phyloP scores from a whole-genome alignment of 1,140 invertebrate genomes.

The Arion vulgaris region DNA sequence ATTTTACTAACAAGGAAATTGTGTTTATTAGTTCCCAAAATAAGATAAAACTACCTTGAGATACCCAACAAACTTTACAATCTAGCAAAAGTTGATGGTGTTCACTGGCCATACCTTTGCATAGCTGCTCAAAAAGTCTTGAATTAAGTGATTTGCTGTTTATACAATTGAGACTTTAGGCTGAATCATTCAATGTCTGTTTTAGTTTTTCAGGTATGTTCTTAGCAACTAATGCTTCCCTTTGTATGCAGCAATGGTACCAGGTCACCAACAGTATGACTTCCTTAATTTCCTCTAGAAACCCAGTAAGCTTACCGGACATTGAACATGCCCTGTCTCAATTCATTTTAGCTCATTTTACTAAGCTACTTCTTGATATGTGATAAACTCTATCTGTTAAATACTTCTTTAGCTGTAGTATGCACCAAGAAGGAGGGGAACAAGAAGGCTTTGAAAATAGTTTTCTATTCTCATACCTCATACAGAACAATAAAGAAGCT shows the following conservation, averaged over 20 bases:
- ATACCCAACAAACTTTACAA: not conserved
- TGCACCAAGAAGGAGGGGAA: too few species aligned
- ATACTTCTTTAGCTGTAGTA: too few species aligned
- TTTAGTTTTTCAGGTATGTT: not conserved
- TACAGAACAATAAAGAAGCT: too few species aligned
- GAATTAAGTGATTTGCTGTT: not conserved
- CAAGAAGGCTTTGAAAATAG: too few species aligned
- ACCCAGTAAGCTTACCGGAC: too few species aligned
- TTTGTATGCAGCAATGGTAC: too few species aligned
- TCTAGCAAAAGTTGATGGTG: not conserved
- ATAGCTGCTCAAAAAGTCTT: not conserved
- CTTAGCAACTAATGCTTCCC: not conserved
- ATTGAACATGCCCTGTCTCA: too few species aligned
- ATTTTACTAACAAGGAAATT: not conserved
- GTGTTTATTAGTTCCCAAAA: not conserved
- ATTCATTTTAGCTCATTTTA: too few species aligned
- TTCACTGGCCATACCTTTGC: not conserved
- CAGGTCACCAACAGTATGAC: too few species aligned
- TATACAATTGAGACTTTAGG: not conserved
- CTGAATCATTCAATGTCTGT: not conserved
- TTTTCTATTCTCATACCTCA: too few species aligned
- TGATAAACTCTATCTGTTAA: too few species aligned
- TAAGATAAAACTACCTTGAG: not conserved
- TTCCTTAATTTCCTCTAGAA: not conserved
- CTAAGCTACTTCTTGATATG: too few species aligned